Conservation (phyloP, 2,797 vertebrate genomes). For the Crenuchus spilurus region DNA sequence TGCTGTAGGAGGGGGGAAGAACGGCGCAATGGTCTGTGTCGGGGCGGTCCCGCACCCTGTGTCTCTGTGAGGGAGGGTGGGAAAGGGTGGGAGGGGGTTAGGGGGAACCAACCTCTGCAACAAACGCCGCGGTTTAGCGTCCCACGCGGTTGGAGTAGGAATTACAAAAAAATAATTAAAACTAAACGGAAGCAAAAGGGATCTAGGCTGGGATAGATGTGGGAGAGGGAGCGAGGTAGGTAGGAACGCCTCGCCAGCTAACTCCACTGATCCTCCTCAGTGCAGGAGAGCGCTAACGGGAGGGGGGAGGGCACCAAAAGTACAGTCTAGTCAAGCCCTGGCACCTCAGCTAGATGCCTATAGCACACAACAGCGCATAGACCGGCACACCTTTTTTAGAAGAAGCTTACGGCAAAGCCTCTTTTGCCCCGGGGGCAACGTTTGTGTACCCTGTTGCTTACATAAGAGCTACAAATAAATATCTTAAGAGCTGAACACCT, state of each 20-base stretch:
- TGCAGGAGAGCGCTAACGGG: slow-evolving; percentile 26
- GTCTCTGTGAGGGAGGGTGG: slow-evolving; percentile 59
- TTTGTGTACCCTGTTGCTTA: slow-evolving; percentile 36
- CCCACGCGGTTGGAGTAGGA: slow-evolving; percentile 47
- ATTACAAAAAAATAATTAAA: not conserved
- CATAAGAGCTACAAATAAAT: slow-evolving; percentile 39
- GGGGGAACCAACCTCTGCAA: slow-evolving; percentile 54
- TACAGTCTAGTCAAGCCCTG: slow-evolving; percentile 51
- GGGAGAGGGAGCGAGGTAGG: slow-evolving; percentile 48
- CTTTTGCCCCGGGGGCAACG: slow-evolving; percentile 19
- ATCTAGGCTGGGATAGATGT: slow-evolving; percentile 52
- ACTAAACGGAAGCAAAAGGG: slow-evolving; percentile 50
- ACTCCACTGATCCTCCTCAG: slow-evolving; percentile 26
- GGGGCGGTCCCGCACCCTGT: slow-evolving; percentile 57
- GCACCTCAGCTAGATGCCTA: slow-evolving; percentile 50
- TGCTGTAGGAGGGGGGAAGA: slow-evolving; percentile 79
- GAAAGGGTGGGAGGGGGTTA: slow-evolving; percentile 53
- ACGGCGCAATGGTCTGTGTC: slow-evolving; percentile 54
- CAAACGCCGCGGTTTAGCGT: slow-evolving; percentile 45
- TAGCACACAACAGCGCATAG: slow-evolving; percentile 44
- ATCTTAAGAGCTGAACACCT: slow-evolving; percentile 33
- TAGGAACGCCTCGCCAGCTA: slow-evolving; percentile 51
- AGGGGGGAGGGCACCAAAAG: slow-evolving; percentile 40
- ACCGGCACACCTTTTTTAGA: slow-evolving; percentile 39
- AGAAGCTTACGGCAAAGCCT: slow-evolving; percentile 25